Evolutionary conservation across 1,140 invertebrate genomes (phyloP).

Genomic region (Cotesia chilonis): DNA sequence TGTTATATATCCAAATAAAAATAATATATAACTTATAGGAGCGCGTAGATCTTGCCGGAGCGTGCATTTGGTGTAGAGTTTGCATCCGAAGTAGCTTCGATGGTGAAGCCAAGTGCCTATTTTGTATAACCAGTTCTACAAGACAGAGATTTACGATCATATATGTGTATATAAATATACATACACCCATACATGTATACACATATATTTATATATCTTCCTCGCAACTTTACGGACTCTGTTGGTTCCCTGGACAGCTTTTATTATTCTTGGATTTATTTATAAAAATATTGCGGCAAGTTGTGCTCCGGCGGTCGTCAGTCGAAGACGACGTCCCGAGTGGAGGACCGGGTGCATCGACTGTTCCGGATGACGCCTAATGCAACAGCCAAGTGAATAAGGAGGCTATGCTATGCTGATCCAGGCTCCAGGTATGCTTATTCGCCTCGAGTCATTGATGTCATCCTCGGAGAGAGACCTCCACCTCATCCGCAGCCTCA

Average conservation of each 20-base stretch:
- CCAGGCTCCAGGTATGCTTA: neutral
- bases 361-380: conserved; percentile 31
- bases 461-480: conserved; percentile 17
- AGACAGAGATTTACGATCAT: conserved; percentile 59
- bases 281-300: neutral
- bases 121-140: conserved; percentile 62
- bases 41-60: neutral
- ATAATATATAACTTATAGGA: too few relatives aligned
- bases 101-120: conserved; percentile 53
- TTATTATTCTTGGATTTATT: neutral
- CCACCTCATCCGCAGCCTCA: neutral
- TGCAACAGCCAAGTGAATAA: neutral
- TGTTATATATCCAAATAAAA: too few relatives aligned
- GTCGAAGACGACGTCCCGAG: conserved; percentile 11
- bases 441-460: conserved; percentile 28
- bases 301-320: conserved; percentile 19
- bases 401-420: too few relatives aligned
- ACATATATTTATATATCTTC: neutral
- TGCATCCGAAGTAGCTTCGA: conserved; percentile 53
- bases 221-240: conserved; percentile 32
- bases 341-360: conserved; percentile 17
- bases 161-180: conserved; percentile 33
- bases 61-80: conserved; percentile 43
- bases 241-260: conserved; percentile 26
- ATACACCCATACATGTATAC: conserved; percentile 6